Evolutionary conservation across 2,797 vertebrate species (phyloP).

Genomic region (Protosalanx chinensis): DNA sequence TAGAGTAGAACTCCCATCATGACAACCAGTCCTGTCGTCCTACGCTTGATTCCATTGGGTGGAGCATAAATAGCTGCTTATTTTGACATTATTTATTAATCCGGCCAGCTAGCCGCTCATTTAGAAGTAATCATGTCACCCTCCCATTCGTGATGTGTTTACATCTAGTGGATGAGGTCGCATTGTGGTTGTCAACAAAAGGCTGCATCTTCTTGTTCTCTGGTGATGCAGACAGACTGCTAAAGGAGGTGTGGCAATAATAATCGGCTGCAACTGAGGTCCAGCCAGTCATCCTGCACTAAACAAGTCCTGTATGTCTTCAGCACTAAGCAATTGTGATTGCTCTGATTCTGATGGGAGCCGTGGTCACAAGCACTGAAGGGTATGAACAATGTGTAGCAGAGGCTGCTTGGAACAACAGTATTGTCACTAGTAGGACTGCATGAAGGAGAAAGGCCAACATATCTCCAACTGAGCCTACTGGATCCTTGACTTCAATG

Average conservation of each 20-base stretch:
- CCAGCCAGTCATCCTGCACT: neutral
- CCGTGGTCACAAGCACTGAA: neutral
- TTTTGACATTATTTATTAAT: neutral
- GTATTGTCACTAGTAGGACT: no score
- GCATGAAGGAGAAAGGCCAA: no score
- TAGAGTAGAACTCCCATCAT: conserved; percentile 25
- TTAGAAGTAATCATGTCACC: neutral
- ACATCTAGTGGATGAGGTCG: neutral
- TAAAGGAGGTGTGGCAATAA: neutral
- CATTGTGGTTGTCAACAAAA: neutral
- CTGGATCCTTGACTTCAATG: no score
- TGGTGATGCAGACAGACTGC: neutral
- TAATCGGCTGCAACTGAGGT: neutral
- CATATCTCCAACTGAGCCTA: no score
- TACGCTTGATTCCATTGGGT: neutral
- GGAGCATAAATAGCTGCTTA: neutral
- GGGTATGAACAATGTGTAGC: neutral
- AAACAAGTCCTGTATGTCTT: neutral
- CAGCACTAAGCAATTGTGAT: neutral
- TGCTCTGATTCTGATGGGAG: neutral
- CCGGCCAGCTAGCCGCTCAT: neutral
- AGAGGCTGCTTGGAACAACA: no score
- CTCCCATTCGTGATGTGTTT: neutral
- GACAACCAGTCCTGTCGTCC: conserved; percentile 6
- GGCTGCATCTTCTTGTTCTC: neutral